Conservation (phyloP, 2,888 invertebrate genomes). For the Coelinius sp. region DNA sequence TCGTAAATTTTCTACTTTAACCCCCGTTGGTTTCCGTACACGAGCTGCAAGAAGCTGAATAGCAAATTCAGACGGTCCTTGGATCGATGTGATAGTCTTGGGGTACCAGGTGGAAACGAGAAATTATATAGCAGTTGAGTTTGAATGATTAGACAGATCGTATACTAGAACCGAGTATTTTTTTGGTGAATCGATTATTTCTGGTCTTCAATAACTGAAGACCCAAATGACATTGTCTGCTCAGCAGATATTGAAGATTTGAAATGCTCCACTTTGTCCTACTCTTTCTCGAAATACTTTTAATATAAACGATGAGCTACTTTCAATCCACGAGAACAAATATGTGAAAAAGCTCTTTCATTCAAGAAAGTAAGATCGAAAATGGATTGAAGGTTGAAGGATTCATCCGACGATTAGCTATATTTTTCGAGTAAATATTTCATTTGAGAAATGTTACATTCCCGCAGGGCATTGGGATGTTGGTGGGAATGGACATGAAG, state of each 20-base stretch:
- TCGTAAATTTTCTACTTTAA: slow-evolving; percentile 29
- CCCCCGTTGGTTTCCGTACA: not conserved
- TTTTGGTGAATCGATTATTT: too few relatives aligned
- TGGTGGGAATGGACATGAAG: not conserved
- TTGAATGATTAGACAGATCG: slow-evolving; percentile 5
- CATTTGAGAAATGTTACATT: not conserved
- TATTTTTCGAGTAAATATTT: slow-evolving; percentile 6
- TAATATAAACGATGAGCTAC: not conserved
- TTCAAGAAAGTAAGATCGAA: not conserved
- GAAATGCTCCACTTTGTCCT: too few relatives aligned
- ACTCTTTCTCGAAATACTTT: too few relatives aligned
- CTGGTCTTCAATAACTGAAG: too few relatives aligned
- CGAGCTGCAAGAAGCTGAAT: slow-evolving; percentile 2
- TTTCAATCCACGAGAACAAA: not conserved
- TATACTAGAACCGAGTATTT: too few relatives aligned
- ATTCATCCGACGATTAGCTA: not conserved
- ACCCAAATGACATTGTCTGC: too few relatives aligned
- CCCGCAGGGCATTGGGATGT: not conserved
- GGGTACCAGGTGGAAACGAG: not conserved
- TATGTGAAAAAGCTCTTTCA: not conserved
- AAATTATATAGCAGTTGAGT: slow-evolving; percentile 9
- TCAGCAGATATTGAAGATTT: too few relatives aligned
- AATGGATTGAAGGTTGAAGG: not conserved
- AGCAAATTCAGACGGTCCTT: slow-evolving; percentile 1
- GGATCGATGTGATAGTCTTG: not conserved